Percentiles rank a stretch among this genome's conserved stretches.
Conservation (phyloP, 2,888 invertebrate genomes). For the Crossocerus cetratus region DNA sequence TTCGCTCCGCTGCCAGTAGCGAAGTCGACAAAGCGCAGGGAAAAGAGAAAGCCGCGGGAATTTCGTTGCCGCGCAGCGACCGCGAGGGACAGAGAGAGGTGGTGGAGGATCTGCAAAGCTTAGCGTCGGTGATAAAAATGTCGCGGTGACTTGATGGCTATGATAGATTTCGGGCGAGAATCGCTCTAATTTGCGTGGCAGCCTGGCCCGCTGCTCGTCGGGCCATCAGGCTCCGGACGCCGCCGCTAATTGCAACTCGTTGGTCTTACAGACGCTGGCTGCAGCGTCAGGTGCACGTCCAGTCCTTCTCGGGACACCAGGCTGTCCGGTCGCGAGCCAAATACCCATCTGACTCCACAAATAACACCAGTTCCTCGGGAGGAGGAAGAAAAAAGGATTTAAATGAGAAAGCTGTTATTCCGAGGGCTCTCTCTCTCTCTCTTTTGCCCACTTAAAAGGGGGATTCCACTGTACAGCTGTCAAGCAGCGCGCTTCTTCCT, state of each 20-base stretch:
- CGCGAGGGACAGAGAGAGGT: slow-evolving; percentile 2
- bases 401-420: neutral
- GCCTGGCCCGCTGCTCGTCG: slow-evolving; percentile 13
- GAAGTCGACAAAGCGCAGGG: slow-evolving; percentile 47
- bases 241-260: slow-evolving; percentile 18
- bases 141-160: slow-evolving; percentile 53
- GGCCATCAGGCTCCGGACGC: neutral
- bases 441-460: slow-evolving; percentile 66
- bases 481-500: slow-evolving; percentile 49
- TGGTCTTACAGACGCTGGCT: neutral
- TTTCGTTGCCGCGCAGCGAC: slow-evolving; percentile 35
- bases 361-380: neutral
- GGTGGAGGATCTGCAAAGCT: slow-evolving; percentile 34
- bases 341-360: neutral
- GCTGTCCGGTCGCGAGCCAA: neutral
- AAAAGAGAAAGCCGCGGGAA: slow-evolving; percentile 56
- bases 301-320: neutral
- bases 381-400: neutral
- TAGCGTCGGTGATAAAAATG: slow-evolving; percentile 57
- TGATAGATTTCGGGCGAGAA: slow-evolving; percentile 48
- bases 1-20: slow-evolving; percentile 50
- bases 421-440: slow-evolving; percentile 3
- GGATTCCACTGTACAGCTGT: slow-evolving; percentile 64
- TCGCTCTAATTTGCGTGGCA: slow-evolving; percentile 23
- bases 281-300: slow-evolving; percentile 1